A percentile compares a stretch with the other conserved stretches of the same genome.
Conservation (phyloP, 2,113 vertebrate genomes). For the Phrynosoma blainvillii region DNA sequence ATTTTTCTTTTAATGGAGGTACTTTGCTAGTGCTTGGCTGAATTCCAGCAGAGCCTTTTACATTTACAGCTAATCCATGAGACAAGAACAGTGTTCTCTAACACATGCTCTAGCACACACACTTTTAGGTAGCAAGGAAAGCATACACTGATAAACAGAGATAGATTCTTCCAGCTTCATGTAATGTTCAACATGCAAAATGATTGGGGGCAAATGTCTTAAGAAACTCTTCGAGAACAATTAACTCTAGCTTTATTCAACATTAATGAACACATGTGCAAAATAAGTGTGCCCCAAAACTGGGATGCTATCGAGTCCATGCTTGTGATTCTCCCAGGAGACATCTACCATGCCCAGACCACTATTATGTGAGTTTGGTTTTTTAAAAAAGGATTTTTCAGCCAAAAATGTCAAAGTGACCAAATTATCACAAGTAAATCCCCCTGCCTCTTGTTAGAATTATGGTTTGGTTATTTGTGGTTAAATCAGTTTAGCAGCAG, state of each 20-base stretch:
- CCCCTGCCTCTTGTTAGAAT: no score
- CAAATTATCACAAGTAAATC: no score
- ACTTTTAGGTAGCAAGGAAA: neutral
- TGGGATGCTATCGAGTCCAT: no score
- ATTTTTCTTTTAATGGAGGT: neutral
- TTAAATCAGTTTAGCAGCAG: no score
- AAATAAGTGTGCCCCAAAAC: no score
- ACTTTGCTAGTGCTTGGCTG: neutral
- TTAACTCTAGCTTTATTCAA: neutral
- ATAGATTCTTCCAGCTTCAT: neutral
- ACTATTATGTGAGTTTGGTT: no score
- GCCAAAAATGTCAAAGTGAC: no score
- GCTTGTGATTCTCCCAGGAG: no score
- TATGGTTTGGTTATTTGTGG: no score
- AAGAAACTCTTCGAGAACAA: neutral
- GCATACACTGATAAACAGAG: neutral
- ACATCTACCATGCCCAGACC: no score
- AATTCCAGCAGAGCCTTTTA: slow-evolving; percentile 19
- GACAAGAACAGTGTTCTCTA: neutral
- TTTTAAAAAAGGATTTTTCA: no score
- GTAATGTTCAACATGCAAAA: neutral
- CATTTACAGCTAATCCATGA: slow-evolving; percentile 16
- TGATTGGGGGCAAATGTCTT: neutral
- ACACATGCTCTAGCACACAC: no score
- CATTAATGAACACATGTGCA: neutral